These are phyloP conservation scores for Sphaeridia pumilis DNA, from an alignment of 2,888 invertebrate species.

Conservation along the genomic window DNA sequence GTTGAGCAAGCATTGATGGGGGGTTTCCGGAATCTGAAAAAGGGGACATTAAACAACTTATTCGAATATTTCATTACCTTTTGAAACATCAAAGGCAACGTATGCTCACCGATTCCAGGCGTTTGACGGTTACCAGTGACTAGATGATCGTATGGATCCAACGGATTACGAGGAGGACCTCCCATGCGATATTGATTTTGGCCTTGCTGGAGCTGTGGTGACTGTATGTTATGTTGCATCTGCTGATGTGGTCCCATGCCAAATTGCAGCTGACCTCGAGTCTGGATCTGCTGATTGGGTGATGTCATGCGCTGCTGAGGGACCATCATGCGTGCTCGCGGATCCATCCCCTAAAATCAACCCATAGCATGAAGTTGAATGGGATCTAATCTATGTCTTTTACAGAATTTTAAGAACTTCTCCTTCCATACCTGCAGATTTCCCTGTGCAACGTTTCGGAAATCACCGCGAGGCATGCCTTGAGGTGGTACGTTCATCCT, in stretches of 20 bases:
- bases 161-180: slow-evolving; percentile 34
- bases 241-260: slow-evolving; percentile 24
- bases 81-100: background rate
- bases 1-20: slow-evolving; percentile 32
- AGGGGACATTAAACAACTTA: background rate
- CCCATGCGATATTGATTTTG: slow-evolving; percentile 36
- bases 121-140: slow-evolving; percentile 39
- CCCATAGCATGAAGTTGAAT: too few species aligned
- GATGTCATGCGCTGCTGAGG: slow-evolving; percentile 37
- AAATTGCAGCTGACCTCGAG: slow-evolving; percentile 17
- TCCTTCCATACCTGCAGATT: slow-evolving; percentile 20
- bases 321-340: slow-evolving; percentile 46
- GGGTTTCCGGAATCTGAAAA: slow-evolving; percentile 18
- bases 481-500: slow-evolving; percentile 19
- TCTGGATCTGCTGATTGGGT: slow-evolving; percentile 36
- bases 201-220: slow-evolving; percentile 38
- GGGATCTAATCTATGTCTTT: background rate
- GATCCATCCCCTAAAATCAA: slow-evolving; percentile 42
- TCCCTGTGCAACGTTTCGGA: slow-evolving; percentile 13
- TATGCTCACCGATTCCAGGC: slow-evolving; percentile 6
- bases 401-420: background rate
- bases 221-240: slow-evolving; percentile 31
- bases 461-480: slow-evolving; percentile 9
- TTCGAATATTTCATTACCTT: background rate
- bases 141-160: slow-evolving; percentile 43